Evolutionary conservation across 2,113 vertebrate genomes (phyloP).

Genomic region (Archilochus colubris): DNA sequence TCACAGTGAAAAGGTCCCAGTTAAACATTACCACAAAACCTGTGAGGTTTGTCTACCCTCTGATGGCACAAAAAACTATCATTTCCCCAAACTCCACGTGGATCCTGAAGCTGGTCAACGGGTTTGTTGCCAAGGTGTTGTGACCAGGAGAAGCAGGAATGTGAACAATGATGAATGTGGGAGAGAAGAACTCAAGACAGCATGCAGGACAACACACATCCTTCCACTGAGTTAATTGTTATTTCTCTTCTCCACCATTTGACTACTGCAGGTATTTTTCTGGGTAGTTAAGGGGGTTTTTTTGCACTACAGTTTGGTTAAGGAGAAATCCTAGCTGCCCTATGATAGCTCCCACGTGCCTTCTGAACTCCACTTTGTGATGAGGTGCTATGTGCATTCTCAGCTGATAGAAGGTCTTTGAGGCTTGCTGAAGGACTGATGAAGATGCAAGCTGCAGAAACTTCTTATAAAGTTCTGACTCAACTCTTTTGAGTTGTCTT

Average conservation of each 20-base stretch:
- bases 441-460: not conserved
- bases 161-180: not conserved
- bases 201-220: not conserved
- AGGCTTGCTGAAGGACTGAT: not conserved
- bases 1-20: slow-evolving; percentile 10
- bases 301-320: not conserved
- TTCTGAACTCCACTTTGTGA: not conserved
- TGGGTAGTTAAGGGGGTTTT: not conserved
- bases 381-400: not conserved
- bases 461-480: not conserved
- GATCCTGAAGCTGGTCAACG: not conserved
- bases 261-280: not conserved
- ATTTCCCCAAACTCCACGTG: not conserved
- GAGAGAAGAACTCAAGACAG: not conserved
- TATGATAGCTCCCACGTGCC: not conserved
- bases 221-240: not conserved
- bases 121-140: not conserved
- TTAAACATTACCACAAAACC: slow-evolving; percentile 18
- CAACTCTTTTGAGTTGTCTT: not conserved
- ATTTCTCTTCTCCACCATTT: not conserved
- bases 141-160: not conserved
- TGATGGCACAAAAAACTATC: not conserved
- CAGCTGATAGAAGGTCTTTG: not conserved
- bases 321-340: not conserved
- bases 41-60: not conserved